Conservation (phyloP, 2,888 invertebrate species). For the Tetropium fuscum region DNA sequence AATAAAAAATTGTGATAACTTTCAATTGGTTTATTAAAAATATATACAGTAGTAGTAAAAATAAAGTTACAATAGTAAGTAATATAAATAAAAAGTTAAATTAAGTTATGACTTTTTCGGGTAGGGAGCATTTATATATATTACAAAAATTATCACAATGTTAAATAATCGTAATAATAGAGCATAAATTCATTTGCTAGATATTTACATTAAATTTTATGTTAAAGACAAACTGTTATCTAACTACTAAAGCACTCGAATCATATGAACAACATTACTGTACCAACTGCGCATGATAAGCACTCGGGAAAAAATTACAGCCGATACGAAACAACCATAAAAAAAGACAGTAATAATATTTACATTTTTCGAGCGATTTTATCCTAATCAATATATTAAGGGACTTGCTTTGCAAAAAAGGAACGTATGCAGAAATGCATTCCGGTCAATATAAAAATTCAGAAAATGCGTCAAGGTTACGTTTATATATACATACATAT, state of each 20-base stretch:
- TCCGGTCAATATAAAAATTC: slow-evolving; percentile 62
- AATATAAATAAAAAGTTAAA: slow-evolving; percentile 46
- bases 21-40: slow-evolving; percentile 31
- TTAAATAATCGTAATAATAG: slow-evolving; percentile 45
- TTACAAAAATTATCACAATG: slow-evolving; percentile 51
- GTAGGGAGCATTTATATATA: slow-evolving; percentile 39
- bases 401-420: slow-evolving; percentile 41
- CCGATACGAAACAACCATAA: slow-evolving; percentile 14
- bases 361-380: slow-evolving; percentile 41
- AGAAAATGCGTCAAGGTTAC: slow-evolving; percentile 61
- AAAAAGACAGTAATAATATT: slow-evolving; percentile 41
- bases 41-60: slow-evolving; percentile 39
- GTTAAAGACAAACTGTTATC: slow-evolving; percentile 55
- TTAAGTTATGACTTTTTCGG: slow-evolving; percentile 51
- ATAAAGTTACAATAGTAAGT: slow-evolving; percentile 28
- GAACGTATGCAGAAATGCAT: slow-evolving; percentile 59
- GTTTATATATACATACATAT: slow-evolving; percentile 64
- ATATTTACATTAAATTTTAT: slow-evolving; percentile 57
- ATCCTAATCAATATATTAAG: slow-evolving; percentile 25
- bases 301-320: slow-evolving; percentile 6
- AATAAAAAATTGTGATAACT: slow-evolving; percentile 34
- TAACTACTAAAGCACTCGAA: slow-evolving; percentile 52
- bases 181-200: slow-evolving; percentile 56
- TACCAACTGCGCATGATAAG: slow-evolving; percentile 17
- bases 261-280: slow-evolving; percentile 51